Percentiles rank a stretch among this genome's conserved stretches.
Conservation (phyloP, 2,113 vertebrate species). For the Pterocles orientalis region DNA sequence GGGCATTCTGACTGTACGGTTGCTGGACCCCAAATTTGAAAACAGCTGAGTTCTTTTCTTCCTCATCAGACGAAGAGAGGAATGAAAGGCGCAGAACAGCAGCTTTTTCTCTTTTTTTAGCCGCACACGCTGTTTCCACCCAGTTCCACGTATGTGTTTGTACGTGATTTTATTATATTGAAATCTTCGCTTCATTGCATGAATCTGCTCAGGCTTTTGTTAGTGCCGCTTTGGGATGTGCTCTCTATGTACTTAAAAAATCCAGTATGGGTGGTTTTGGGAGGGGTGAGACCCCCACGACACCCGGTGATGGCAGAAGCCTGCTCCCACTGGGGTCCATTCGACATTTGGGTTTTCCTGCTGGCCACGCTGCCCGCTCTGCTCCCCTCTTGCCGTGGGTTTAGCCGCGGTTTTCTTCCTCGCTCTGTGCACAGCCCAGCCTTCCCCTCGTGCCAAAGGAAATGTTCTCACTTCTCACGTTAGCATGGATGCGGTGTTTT, state of each 20-base stretch:
- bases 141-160: neutral
- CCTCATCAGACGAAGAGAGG: neutral
- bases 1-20: neutral
- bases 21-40: neutral
- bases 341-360: neutral
- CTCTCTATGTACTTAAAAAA: neutral
- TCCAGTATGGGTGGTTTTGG: neutral
- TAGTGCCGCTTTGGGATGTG: neutral
- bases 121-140: neutral
- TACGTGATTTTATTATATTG: neutral
- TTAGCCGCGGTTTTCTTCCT: neutral
- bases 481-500: neutral
- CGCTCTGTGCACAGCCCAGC: neutral
- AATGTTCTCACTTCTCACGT: neutral
- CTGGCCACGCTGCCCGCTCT: neutral
- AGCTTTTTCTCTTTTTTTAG: neutral
- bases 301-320: neutral
- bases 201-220: neutral
- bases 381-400: neutral
- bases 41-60: neutral
- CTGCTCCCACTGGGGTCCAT: neutral
- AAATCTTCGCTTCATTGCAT: neutral
- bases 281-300: neutral
- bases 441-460: neutral
- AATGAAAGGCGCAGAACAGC: neutral